phyloP scores from a whole-genome alignment of 2,888 invertebrate species.

The Athripsodes cinereus region DNA sequence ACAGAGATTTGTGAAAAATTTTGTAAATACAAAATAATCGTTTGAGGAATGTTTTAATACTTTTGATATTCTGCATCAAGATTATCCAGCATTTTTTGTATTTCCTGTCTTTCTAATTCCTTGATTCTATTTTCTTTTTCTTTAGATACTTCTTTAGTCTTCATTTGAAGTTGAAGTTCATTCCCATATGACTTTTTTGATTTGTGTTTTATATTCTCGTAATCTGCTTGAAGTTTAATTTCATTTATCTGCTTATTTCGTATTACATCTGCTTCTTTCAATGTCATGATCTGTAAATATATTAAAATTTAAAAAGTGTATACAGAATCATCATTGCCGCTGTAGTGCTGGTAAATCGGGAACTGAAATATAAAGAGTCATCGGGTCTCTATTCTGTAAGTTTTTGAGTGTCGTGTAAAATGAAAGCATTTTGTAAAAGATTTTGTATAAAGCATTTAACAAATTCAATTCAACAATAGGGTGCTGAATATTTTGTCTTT shows the following conservation, averaged over 20 bases:
- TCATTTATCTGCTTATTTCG: neutral
- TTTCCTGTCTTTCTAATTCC: constrained; percentile 6
- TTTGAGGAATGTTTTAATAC: no score
- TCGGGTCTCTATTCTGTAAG: no score
- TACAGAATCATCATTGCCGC: no score
- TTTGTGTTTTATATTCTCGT: neutral
- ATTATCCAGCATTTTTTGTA: neutral
- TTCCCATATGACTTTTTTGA: constrained; percentile 8
- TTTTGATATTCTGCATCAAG: constrained; percentile 1
- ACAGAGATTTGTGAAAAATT: no score
- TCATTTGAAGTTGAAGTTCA: constrained; percentile 8
- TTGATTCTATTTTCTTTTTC: neutral
- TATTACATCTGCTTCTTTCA: neutral
- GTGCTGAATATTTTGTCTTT: no score
- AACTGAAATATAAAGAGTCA: no score
- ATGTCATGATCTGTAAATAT: constrained; percentile 13
- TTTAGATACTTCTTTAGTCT: neutral
- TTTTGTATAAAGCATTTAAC: no score
- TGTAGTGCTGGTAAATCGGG: no score
- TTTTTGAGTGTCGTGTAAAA: no score
- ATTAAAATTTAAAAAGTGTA: no score
- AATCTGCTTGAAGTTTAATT: constrained; percentile 1
- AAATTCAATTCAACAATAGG: no score
- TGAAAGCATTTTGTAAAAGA: neutral
- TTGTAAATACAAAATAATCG: no score